phyloP scores from a whole-genome alignment of 2,888 invertebrate species.

The Shargacucullia verbasci region DNA sequence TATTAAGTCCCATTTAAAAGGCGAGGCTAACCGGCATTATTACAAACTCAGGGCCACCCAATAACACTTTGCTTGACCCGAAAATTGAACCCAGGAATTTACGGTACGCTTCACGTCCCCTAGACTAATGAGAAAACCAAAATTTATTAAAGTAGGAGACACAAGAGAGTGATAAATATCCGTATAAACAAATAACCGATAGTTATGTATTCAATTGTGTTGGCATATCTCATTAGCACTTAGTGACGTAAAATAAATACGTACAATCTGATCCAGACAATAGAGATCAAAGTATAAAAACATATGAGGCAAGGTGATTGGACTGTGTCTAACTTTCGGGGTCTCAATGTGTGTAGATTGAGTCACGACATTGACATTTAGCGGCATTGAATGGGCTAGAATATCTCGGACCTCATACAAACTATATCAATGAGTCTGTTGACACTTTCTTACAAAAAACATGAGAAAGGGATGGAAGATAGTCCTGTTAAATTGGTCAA shows the following conservation, averaged over 20 bases:
- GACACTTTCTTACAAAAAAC: too few relatives aligned
- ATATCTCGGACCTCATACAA: background rate
- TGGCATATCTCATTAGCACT: slow-evolving; percentile 32
- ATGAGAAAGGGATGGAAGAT: too few relatives aligned
- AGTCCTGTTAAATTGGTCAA: too few relatives aligned
- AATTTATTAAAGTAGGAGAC: background rate
- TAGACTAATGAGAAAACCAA: too few relatives aligned
- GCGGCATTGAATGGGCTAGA: slow-evolving; percentile 43
- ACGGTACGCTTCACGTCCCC: too few relatives aligned
- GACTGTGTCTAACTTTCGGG: slow-evolving; percentile 28
- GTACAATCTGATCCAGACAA: slow-evolving; percentile 50
- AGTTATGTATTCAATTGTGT: slow-evolving; percentile 32
- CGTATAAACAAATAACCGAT: slow-evolving; percentile 19
- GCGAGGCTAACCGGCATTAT: too few relatives aligned
- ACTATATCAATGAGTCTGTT: too few relatives aligned
- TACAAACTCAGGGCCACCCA: too few relatives aligned
- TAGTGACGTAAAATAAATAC: slow-evolving; percentile 48
- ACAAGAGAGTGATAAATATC: slow-evolving; percentile 1
- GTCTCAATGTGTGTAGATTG: slow-evolving; percentile 43
- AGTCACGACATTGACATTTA: slow-evolving; percentile 67
- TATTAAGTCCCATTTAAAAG: too few relatives aligned
- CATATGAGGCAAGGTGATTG: slow-evolving; percentile 46
- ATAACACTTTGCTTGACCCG: too few relatives aligned
- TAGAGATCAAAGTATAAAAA: slow-evolving; percentile 38
- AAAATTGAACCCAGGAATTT: too few relatives aligned